Conservation (phyloP, 2,797 vertebrate species). For the Melanotaenia trifasciata region DNA sequence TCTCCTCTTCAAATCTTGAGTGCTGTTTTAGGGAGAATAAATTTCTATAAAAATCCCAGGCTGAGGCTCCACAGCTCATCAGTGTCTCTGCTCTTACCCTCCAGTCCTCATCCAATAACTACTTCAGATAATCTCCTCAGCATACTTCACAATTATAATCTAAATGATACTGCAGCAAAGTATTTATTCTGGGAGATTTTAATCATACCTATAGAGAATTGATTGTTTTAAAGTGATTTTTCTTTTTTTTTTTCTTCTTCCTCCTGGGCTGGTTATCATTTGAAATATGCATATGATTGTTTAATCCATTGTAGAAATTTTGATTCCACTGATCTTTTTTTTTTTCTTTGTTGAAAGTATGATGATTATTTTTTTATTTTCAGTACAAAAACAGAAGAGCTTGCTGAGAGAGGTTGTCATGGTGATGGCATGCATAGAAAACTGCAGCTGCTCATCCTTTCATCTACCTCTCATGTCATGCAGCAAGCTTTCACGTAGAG, state of each 20-base stretch:
- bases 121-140: constrained; percentile 59
- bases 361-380: constrained; percentile 31
- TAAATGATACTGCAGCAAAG: constrained; percentile 54
- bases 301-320: constrained; percentile 61
- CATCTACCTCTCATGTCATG: constrained; percentile 78
- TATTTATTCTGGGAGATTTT: constrained; percentile 69
- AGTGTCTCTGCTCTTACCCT: constrained; percentile 49
- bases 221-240: constrained; percentile 50
- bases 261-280: constrained; percentile 53
- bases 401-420: constrained; percentile 77
- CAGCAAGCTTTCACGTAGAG: constrained; percentile 57
- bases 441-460: constrained; percentile 74
- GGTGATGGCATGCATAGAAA: constrained; percentile 71
- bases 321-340: constrained; percentile 48
- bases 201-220: constrained; percentile 64
- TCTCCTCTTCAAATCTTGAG: constrained; percentile 44
- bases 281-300: constrained; percentile 65
- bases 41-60: constrained; percentile 21
- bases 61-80: constrained; percentile 47
- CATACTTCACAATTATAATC: constrained; percentile 60
- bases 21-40: constrained; percentile 22
- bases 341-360: constrained; percentile 19
- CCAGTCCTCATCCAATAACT: constrained; percentile 59
- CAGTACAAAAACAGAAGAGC: constrained; percentile 47
- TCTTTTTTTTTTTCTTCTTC: background rate